Evolutionary conservation across 2,888 invertebrate genomes (phyloP).

Genomic region (Acleris sparsana): DNA sequence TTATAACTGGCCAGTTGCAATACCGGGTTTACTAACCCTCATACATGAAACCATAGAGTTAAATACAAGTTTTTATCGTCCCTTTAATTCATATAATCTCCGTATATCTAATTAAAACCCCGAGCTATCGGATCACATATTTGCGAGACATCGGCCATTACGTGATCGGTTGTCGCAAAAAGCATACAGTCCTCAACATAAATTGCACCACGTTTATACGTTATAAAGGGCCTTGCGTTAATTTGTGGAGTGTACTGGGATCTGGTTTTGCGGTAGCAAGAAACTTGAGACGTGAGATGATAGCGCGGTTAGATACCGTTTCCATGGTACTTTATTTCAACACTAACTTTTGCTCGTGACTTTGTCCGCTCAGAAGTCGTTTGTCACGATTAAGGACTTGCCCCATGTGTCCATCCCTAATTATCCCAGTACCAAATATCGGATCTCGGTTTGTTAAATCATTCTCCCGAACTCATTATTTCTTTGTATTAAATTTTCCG

Average conservation of each 20-base stretch:
- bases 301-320: constrained; percentile 41
- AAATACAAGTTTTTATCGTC: constrained; percentile 18
- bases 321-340: constrained; percentile 19
- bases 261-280: constrained; percentile 54
- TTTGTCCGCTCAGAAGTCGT: no score
- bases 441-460: no score
- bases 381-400: no score
- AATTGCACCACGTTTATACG: constrained; percentile 16
- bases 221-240: constrained; percentile 13
- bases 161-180: constrained; percentile 25
- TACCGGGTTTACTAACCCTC: constrained; percentile 19
- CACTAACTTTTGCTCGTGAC: neutral
- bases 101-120: constrained; percentile 28
- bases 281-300: constrained; percentile 59
- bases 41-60: constrained; percentile 9
- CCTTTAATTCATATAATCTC: constrained; percentile 12
- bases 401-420: no score
- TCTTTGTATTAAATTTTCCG: no score
- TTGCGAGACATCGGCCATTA: constrained; percentile 26
- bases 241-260: constrained; percentile 39
- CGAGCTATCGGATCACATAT: constrained; percentile 16
- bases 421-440: no score
- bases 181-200: constrained; percentile 23
- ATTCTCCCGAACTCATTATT: no score
- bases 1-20: constrained; percentile 3